phyloP scores from a whole-genome alignment of 1,140 invertebrate genomes.

The Mylabris phalerata region DNA sequence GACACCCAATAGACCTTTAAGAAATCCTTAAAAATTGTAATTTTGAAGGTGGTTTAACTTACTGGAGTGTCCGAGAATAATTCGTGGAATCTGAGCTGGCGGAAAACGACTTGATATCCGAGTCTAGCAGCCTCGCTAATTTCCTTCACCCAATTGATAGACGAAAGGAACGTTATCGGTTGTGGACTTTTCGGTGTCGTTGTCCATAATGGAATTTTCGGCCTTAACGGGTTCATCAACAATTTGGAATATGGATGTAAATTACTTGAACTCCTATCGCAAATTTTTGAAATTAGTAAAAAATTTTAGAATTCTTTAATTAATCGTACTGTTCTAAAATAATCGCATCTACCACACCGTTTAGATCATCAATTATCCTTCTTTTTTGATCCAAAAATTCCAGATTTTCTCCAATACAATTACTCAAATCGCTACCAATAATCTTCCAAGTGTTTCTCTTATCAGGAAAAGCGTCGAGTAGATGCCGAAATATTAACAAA shows the following conservation, averaged over 20 bases:
- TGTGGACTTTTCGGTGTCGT: slow-evolving; percentile 20
- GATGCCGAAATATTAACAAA: slow-evolving; percentile 49
- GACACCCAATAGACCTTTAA: slow-evolving; percentile 37
- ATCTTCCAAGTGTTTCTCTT: slow-evolving; percentile 43
- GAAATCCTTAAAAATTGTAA: not conserved
- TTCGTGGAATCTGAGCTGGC: slow-evolving; percentile 33
- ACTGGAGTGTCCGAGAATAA: slow-evolving; percentile 35
- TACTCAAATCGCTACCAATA: slow-evolving; percentile 45
- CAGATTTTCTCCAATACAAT: slow-evolving; percentile 44
- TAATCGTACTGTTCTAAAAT: slow-evolving; percentile 53
- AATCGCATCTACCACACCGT: slow-evolving; percentile 48
- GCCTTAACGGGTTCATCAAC: not conserved
- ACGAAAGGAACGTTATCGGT: slow-evolving; percentile 29
- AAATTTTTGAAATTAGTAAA: not conserved
- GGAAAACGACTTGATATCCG: slow-evolving; percentile 36
- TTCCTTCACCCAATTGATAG: slow-evolving; percentile 33
- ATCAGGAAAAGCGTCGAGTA: slow-evolving; percentile 50
- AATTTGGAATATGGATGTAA: no score
- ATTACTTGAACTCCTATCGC: no score
- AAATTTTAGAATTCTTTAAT: slow-evolving; percentile 16
- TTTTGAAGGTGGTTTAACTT: slow-evolving; percentile 11
- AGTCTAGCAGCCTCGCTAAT: slow-evolving; percentile 31
- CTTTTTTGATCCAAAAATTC: slow-evolving; percentile 44
- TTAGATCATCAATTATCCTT: slow-evolving; percentile 33
- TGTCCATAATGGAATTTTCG: slow-evolving; percentile 24